Base-by-base conservation (phyloP, 2,888 invertebrate species). In the Stenodera caucasica region DNA sequence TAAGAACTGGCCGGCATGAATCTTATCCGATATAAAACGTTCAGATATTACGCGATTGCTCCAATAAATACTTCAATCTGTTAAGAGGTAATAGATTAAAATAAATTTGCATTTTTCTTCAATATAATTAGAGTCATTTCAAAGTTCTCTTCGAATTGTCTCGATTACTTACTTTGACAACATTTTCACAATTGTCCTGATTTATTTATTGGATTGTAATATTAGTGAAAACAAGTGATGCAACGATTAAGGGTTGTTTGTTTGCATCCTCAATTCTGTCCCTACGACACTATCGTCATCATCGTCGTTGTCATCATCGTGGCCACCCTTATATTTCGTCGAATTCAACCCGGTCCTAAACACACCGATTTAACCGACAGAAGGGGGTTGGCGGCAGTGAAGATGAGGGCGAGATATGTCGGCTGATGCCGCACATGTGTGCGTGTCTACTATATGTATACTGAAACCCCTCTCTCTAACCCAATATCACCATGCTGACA, bases 371-470 rank as follows among this genome's bases (percentile, higher is more conserved):
- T 21, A 45, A 45, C 45, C 45, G 45, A 45, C 45, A 45, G 21
- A 18, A 18, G 11, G 21, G 45, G 2, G 32, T 26, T 1, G 29
- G 29, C 2, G 14, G 15, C 15, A 15, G 29, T 9, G 21, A 29
- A 51, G 51, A 51, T 15, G 51, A 51, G 33, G 52, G 33, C 12
- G 45, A 37, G 52, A 32, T 33, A 32, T 35, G 23, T 23, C n/a
- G 14, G 18, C 18, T 35, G 33, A 32, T 55, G 45, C 12, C 18
- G n/a, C 1, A 40, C 32, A 11, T 56, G 33, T 49, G 33, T 50
- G 26, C 45, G 51, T 33, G 57, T 53, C 57, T 57, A 40, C 53
- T 57, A 35, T 56, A 23, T 56, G 15, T 50, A 18, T 56, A 37
- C 8, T 37, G 45, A 45, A 21, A 21, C 45, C 18, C 15, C 45